These are phyloP conservation scores for Pipistrellus pipistrellus DNA, from an alignment of 2,797 vertebrate genomes.

Conservation along the genomic window DNA sequence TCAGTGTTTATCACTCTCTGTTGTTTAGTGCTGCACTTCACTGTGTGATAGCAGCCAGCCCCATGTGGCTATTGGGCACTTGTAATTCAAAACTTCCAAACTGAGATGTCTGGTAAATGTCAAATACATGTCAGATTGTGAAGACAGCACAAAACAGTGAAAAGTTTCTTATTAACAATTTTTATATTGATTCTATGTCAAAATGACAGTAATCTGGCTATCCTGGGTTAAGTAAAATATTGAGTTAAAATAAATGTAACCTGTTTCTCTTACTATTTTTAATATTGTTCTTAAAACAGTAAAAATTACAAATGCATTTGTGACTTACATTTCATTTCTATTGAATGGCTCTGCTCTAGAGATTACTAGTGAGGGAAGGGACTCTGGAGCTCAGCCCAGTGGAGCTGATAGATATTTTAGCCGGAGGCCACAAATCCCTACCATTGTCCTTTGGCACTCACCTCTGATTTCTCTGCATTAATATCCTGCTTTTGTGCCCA, in stretches of 20 bases:
- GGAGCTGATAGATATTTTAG: neutral
- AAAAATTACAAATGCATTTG: neutral
- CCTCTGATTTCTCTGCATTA: neutral
- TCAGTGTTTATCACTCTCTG: neutral
- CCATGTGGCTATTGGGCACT: neutral
- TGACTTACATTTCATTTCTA: neutral
- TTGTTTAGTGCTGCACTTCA: neutral
- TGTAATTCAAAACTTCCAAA: neutral
- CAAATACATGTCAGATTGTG: neutral
- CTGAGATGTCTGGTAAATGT: neutral
- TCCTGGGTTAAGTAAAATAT: neutral
- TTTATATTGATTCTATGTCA: neutral
- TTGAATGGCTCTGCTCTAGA: neutral
- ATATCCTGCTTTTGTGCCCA: neutral
- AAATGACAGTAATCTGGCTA: slow-evolving; percentile 3
- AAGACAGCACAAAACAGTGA: neutral
- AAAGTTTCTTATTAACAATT: neutral
- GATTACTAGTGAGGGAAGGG: neutral
- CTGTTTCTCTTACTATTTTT: neutral
- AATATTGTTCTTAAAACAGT: slow-evolving; percentile 1
- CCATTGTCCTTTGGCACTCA: neutral
- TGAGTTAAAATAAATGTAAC: neutral
- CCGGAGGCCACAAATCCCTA: rapidly evolving
- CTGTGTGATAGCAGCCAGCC: neutral
- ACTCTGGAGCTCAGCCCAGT: neutral